phyloP scores from a whole-genome alignment of 2,113 vertebrate species.

The Leptobrachium ailaonicum region DNA sequence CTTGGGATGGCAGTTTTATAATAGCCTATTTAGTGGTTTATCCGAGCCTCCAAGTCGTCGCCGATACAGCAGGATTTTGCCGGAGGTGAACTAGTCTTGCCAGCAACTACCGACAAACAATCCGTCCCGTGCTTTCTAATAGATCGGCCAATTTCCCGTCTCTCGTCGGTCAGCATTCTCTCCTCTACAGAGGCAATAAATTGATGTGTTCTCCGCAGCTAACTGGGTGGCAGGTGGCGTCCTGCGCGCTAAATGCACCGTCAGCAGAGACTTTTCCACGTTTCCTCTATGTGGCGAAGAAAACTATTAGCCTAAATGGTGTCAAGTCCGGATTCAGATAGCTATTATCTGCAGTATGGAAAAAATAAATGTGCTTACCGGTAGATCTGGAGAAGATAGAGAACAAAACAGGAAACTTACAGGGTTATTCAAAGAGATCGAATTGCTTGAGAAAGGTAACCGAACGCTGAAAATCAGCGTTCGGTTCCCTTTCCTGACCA shows the following conservation, averaged over 20 bases:
- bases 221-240: background rate
- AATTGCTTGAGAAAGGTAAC: no score
- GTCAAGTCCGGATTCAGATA: no score
- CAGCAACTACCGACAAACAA: background rate
- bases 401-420: no score
- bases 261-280: background rate
- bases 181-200: background rate
- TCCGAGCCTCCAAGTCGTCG: background rate
- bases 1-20: background rate
- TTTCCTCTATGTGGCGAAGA: background rate
- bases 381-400: no score
- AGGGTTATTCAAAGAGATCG: no score
- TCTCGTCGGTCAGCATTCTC: conserved; percentile 1
- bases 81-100: background rate
- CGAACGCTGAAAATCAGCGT: no score
- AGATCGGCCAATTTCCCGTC: background rate
- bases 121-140: background rate
- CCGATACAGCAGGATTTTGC: background rate
- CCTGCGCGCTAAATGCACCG: background rate
- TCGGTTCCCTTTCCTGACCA: no score
- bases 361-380: no score
- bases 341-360: no score
- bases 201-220: background rate
- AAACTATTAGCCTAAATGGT: background rate
- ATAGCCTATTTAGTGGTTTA: background rate